Evolutionary conservation across 2,888 invertebrate species (phyloP), one percentile per base, ranked within the genome.

Genomic region (Dryobotodes eremita): DNA sequence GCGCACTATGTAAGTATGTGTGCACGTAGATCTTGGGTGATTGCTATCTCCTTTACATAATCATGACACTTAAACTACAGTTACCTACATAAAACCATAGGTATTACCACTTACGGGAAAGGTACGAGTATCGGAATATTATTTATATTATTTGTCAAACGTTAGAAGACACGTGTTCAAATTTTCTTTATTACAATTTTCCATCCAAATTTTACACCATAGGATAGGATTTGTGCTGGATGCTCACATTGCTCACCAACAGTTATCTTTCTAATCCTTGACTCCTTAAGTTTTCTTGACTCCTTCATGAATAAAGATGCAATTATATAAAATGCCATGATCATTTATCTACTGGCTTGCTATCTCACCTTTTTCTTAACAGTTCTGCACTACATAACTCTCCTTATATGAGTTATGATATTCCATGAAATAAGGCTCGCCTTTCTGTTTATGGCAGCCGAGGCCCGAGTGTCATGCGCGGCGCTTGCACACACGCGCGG

Each of bases 1-100:
- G 87, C 80, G 84, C 75, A 57, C 65, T 78, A 26, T 82, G 42
- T 42, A 42, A 3, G 77, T 69, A 71, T 82, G 82, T 77, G 50
- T 79, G 71, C 79, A 69, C 64, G 53, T 77, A 69, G 53, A 73
- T 79, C 87, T 85, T 76, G 46, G 42, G 59, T 62, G 76, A 85
- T 85, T 61, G 36, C 71, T 76, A 79, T 85, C 87, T 79, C 65
- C 42, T 86, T 86, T 79, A 76, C 80, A 79, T 74, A 86, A 76
- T 76, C 80, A 71, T 71, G 68, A n/a, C 42, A 78, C 61, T 83
- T 79, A 79, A 66, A 74, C 36, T 72, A 85, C 82, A 73, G 71
- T 75, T 81, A 83, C 65, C 8, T 7, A 46, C 59, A 72, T 64
- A 57, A 68, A 81, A 79, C 17, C 71, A 46, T 31, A n/a, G 26